Conservation (phyloP, 2,888 invertebrate genomes). For the Phaedon cochleariae region DNA sequence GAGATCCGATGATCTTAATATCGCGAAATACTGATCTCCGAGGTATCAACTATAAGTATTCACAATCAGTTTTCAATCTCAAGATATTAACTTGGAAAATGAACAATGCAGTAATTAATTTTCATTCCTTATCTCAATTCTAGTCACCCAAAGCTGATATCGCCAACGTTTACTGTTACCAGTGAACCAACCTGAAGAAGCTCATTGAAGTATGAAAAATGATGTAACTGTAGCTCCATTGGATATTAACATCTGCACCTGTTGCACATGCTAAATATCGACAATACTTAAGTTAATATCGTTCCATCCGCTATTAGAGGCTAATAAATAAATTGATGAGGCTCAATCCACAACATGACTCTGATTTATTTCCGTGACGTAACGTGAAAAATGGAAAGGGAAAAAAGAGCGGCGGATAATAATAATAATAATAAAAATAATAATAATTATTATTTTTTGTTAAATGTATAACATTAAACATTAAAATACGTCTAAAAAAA, state of each 20-base stretch:
- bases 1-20: no score
- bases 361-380: background rate
- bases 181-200: slow-evolving; percentile 4
- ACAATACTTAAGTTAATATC: background rate
- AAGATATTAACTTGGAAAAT: no score
- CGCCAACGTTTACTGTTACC: slow-evolving; percentile 3
- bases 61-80: no score
- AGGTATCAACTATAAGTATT: no score
- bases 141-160: slow-evolving; percentile 2
- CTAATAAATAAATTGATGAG: slow-evolving; percentile 11
- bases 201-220: slow-evolving; percentile 14
- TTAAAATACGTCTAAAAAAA: no score
- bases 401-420: no score
- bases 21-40: no score
- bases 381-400: background rate
- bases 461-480: no score
- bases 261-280: background rate
- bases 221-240: slow-evolving; percentile 9
- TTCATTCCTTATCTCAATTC: slow-evolving; percentile 4
- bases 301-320: slow-evolving; percentile 7
- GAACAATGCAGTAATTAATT: background rate
- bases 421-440: no score
- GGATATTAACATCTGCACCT: slow-evolving; percentile 2
- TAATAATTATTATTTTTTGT: no score
- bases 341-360: background rate